Conservation (phyloP, 2,797 vertebrate genomes). For the Enteromius thamalakanensis region DNA sequence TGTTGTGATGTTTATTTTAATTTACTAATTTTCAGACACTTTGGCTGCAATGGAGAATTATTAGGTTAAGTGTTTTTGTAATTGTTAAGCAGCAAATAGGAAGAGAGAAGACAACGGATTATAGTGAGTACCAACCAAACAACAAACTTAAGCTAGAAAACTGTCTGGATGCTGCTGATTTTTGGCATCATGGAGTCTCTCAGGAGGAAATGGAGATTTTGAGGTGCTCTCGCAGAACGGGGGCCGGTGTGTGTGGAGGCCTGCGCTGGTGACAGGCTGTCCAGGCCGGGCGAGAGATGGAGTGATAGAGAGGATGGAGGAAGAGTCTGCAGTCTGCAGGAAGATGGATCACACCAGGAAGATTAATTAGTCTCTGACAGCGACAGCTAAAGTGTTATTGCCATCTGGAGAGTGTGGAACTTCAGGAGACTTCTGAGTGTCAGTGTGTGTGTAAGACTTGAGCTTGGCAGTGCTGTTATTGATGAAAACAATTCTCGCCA, state of each 20-base stretch:
- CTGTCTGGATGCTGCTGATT: neutral
- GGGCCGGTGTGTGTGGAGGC: slow-evolving; percentile 43
- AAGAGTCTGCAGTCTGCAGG: slow-evolving; percentile 61
- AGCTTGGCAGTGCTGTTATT: slow-evolving; percentile 47
- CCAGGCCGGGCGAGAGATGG: slow-evolving; percentile 53
- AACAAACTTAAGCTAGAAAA: slow-evolving; percentile 7
- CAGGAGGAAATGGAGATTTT: slow-evolving; percentile 28
- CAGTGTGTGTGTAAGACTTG: slow-evolving; percentile 33
- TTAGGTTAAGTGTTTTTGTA: neutral
- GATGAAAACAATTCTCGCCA: slow-evolving; percentile 51
- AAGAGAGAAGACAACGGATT: neutral
- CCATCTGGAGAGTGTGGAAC: slow-evolving; percentile 68
- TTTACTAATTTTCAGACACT: neutral
- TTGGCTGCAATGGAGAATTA: neutral
- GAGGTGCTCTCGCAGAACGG: slow-evolving; percentile 24
- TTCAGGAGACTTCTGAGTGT: slow-evolving; percentile 62
- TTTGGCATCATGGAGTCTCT: slow-evolving; percentile 36
- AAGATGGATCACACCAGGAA: slow-evolving; percentile 68
- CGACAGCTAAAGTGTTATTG: slow-evolving; percentile 65
- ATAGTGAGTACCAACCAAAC: neutral
- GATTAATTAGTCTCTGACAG: slow-evolving; percentile 69
- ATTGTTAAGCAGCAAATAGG: neutral
- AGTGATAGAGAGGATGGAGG: slow-evolving; percentile 57
- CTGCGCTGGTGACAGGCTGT: slow-evolving; percentile 56
- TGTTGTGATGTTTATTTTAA: neutral